A percentile compares a stretch with the other conserved stretches of the same genome.
Evolutionary conservation across 1,140 invertebrate species (phyloP).

Genomic region (Dysdera silvatica): DNA sequence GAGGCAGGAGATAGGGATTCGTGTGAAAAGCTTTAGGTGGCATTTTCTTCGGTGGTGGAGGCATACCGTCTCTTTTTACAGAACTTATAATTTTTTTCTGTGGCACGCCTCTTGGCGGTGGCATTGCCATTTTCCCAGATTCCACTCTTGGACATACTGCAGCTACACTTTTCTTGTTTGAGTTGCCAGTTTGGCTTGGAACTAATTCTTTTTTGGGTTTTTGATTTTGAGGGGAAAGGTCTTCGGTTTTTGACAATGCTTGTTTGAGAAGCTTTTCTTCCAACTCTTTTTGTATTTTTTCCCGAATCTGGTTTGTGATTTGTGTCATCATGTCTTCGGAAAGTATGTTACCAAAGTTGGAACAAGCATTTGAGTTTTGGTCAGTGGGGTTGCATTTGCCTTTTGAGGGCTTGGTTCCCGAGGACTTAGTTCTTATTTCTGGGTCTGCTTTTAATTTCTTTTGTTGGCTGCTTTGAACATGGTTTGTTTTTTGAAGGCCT

Average conservation of each 20-base stretch:
- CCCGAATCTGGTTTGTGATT: background rate
- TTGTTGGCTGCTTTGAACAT: background rate
- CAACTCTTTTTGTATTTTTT: background rate
- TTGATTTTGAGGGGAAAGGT: background rate
- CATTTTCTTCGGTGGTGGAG: background rate
- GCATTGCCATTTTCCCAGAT: background rate
- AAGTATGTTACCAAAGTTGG: too few relatives aligned
- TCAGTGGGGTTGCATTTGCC: too few relatives aligned
- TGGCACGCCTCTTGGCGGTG: background rate
- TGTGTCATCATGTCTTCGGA: background rate
- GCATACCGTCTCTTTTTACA: background rate
- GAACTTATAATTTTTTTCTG: background rate
- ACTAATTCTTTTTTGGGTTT: conserved; percentile 1
- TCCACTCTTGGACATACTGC: too few relatives aligned
- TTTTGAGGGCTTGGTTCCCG: too few relatives aligned
- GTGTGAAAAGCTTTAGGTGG: conserved; percentile 10
- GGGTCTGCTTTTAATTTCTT: too few relatives aligned
- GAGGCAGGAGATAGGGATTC: conserved; percentile 26
- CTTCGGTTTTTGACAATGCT: background rate
- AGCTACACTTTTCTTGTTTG: background rate
- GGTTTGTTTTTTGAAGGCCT: background rate
- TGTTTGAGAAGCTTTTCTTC: background rate
- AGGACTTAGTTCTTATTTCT: too few relatives aligned
- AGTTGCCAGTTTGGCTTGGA: background rate
- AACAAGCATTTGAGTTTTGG: too few relatives aligned